Conservation (phyloP, 2,888 invertebrate genomes). For the Netelia fuscicornis region DNA sequence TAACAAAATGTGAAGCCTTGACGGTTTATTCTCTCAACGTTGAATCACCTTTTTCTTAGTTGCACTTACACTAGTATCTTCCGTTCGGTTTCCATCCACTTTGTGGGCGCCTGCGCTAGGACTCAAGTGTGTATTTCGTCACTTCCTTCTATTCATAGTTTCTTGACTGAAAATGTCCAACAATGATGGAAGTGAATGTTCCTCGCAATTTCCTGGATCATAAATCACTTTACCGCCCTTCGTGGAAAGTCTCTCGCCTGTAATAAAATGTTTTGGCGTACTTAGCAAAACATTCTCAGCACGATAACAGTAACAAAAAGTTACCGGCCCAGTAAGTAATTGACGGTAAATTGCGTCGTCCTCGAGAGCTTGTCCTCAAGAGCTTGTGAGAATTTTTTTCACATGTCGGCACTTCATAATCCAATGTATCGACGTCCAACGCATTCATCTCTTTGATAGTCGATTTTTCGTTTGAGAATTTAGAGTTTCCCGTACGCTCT, state of each 20-base stretch:
- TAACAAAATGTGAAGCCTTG: not conserved
- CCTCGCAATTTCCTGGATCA: constrained; percentile 71
- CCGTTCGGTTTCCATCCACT: constrained; percentile 15
- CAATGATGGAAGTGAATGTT: constrained; percentile 57
- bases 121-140: constrained; percentile 29
- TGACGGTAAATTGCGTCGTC: constrained; percentile 76
- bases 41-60: constrained; percentile 47
- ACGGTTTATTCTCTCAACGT: not conserved
- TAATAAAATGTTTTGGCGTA: constrained; percentile 9
- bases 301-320: not conserved
- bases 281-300: not conserved
- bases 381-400: constrained; percentile 5
- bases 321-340: constrained; percentile 78
- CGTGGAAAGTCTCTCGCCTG: constrained; percentile 76
- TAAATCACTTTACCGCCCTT: constrained; percentile 74
- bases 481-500: not conserved
- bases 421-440: not conserved
- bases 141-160: constrained; percentile 23
- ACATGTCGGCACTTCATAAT: not conserved
- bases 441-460: constrained; percentile 28
- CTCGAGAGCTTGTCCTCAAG: constrained; percentile 74
- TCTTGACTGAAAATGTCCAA: constrained; percentile 52
- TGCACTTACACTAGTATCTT: constrained; percentile 4
- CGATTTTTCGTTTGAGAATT: not conserved
- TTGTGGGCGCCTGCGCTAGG: not conserved